phyloP scores from a whole-genome alignment of 2,797 vertebrate species.

The Sebastes taczanowskii region DNA sequence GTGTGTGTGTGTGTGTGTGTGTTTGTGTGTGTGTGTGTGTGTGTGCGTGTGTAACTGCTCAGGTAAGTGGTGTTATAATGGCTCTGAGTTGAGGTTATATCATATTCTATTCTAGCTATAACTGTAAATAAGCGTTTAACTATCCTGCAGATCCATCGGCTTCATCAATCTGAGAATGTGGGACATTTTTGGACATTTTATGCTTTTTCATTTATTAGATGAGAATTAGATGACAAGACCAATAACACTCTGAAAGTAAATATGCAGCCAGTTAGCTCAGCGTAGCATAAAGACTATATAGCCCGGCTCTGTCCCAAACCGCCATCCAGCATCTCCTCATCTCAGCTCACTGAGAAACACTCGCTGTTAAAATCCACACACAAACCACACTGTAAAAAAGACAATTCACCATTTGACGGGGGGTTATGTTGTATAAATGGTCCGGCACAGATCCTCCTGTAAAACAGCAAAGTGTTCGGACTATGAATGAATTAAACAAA shows the following conservation, averaged over 20 bases:
- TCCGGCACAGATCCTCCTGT: not conserved
- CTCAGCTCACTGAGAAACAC: not conserved
- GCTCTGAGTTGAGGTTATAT: constrained; percentile 8
- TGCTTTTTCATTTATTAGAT: not conserved
- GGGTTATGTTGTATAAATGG: not conserved
- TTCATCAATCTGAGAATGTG: not conserved
- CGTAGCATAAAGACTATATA: not conserved
- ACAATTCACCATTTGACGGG: not conserved
- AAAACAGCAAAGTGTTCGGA: not conserved
- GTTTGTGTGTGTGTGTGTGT: too few relatives aligned
- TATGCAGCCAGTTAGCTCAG: not conserved
- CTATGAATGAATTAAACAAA: not conserved
- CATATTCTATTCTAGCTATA: not conserved
- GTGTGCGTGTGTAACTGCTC: not conserved
- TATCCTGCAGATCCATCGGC: not conserved
- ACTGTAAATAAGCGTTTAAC: not conserved
- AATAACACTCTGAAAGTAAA: not conserved
- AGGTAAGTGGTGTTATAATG: constrained; percentile 12
- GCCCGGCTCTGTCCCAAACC: not conserved
- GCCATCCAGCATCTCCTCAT: not conserved
- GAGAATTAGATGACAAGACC: not conserved
- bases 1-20: not conserved
- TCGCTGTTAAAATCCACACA: not conserved
- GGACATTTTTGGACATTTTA: not conserved
- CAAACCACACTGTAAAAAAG: not conserved